Percentiles rank a stretch among this genome's conserved stretches.
Evolutionary conservation across 2,888 invertebrate genomes (phyloP).

Genomic region (Pammene aurita): DNA sequence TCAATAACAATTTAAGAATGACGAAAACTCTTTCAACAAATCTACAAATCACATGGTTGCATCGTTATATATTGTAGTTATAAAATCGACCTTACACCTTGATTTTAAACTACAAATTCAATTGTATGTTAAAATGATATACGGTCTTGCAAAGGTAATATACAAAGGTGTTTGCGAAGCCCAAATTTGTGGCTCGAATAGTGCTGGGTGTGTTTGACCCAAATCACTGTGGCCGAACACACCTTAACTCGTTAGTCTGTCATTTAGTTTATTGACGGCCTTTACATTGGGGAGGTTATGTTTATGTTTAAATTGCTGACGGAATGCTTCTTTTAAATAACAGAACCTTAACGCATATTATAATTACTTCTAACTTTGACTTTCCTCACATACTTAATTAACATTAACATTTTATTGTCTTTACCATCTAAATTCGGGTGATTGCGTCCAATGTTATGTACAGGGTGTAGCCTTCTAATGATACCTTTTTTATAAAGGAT

Average conservation of each 20-base stretch:
- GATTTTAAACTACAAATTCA: neutral
- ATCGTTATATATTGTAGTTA: neutral
- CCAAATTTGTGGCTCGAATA: conserved; percentile 16
- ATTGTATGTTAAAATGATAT: neutral
- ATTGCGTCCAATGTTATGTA: no score
- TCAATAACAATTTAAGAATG: conserved; percentile 33
- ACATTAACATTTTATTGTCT: no score
- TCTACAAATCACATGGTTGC: no score
- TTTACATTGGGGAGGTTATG: neutral
- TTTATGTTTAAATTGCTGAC: neutral
- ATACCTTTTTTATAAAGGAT: no score
- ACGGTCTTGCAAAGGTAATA: neutral
- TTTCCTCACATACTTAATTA: no score
- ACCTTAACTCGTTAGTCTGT: conserved; percentile 35
- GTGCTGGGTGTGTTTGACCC: conserved; percentile 36
- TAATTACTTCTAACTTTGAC: no score
- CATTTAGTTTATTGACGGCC: conserved; percentile 21
- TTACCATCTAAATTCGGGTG: no score
- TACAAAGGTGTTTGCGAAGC: conserved; percentile 15
- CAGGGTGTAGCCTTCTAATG: no score
- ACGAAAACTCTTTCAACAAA: conserved; percentile 22
- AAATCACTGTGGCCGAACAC: conserved; percentile 36
- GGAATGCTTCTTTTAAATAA: neutral
- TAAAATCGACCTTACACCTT: neutral
- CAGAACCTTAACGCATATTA: no score